Evolutionary conservation across 64 coral and sea anemone species (phyloP).

Genomic region (Stylophora pistillata): DNA sequence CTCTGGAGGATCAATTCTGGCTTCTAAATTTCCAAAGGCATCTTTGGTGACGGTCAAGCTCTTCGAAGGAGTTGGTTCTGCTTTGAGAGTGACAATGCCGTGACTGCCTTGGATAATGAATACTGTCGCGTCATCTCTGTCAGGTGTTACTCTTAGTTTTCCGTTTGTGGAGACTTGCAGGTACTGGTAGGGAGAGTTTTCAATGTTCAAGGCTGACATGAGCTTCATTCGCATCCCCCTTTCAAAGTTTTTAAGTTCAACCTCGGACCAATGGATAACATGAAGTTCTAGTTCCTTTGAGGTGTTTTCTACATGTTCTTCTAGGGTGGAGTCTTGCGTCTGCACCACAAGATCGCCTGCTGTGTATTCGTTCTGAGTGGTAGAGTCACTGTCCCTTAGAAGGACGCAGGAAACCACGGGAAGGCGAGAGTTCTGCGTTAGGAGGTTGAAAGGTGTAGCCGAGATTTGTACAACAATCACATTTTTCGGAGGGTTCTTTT

Average conservation of each 20-base stretch:
- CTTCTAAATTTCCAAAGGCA: neutral
- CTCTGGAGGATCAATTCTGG: neutral
- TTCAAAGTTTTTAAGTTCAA: conserved; percentile 46
- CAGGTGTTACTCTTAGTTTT: neutral
- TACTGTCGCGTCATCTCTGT: neutral
- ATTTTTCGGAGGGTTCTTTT: conserved; percentile 39
- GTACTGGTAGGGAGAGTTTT: neutral
- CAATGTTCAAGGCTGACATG: conserved; percentile 21
- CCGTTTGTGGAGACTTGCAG: neutral
- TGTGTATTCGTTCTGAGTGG: neutral
- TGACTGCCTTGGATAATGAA: conserved; percentile 41
- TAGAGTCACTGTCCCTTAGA: neutral
- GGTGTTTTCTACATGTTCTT: neutral
- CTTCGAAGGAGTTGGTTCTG: neutral
- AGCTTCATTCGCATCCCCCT: conserved; percentile 41
- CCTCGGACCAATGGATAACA: conserved; percentile 57
- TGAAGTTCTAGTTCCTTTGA: conserved; percentile 36
- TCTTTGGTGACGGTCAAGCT: neutral
- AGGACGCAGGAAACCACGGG: conserved; percentile 1
- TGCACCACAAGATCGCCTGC: neutral
- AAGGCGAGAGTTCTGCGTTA: conserved; percentile 56
- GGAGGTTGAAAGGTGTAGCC: conserved; percentile 58
- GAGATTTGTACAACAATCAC: conserved; percentile 55
- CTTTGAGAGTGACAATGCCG: conserved; percentile 31
- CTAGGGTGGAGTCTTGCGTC: neutral